These are phyloP conservation scores for Lutjanus argentimaculatus DNA, from an alignment of 2,797 vertebrate species.

Conservation along the genomic window DNA sequence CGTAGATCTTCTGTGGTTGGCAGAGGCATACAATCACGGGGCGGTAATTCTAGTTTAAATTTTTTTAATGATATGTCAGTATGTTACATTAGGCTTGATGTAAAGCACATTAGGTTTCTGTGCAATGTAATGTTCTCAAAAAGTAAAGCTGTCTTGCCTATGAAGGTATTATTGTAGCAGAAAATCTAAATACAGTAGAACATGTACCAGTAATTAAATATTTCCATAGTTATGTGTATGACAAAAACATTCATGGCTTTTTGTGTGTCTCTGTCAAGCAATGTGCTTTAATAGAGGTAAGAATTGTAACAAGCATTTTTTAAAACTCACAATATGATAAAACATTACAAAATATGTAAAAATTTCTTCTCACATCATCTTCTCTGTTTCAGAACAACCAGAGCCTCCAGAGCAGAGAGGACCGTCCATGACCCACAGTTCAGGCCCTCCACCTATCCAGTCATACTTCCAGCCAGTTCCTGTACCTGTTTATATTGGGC, in stretches of 20 bases:
- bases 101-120: too few relatives aligned
- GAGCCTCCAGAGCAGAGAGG: not conserved
- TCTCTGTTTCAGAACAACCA: not conserved
- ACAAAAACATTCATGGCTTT: not conserved
- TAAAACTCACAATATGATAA: not conserved
- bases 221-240: not conserved
- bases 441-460: slow-evolving; percentile 2
- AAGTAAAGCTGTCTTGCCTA: too few relatives aligned
- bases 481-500: not conserved
- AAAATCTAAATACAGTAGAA: not conserved
- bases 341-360: not conserved
- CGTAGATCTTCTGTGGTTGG: too few relatives aligned
- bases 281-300: not conserved
- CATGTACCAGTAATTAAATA: not conserved
- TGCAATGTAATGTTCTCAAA: too few relatives aligned
- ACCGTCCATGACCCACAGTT: not conserved
- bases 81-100: too few relatives aligned
- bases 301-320: not conserved
- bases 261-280: not conserved
- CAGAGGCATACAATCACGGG: too few relatives aligned
- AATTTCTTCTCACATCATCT: not conserved
- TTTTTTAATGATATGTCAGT: too few relatives aligned
- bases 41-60: too few relatives aligned
- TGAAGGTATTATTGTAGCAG: not conserved
- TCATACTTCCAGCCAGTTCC: slow-evolving; percentile 1